Base-by-base conservation (phyloP, 2,113 vertebrate species). In the Apistogramma diplotaenia region DNA sequence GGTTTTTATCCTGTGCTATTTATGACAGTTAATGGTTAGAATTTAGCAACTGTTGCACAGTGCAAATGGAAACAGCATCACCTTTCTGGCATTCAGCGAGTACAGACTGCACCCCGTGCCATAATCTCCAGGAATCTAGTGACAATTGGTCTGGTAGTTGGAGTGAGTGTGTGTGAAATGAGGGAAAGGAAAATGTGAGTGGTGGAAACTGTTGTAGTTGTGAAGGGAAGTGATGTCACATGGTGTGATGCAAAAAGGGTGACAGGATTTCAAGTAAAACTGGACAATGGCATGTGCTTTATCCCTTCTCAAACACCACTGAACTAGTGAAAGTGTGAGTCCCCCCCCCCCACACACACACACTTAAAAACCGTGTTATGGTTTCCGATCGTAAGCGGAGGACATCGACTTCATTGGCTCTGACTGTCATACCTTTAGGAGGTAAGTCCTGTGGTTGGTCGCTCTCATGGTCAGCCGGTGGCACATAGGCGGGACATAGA, bases 341-440 rank as follows among this genome's bases (percentile, higher is more conserved):
- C 11, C n/a, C 54, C n/a, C 31, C 5, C n/a, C n/a, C n/a, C n/a
- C n/a, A n/a, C n/a, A n/a, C 9, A 11, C 51, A n/a, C n/a, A n/a
- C 62, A 55, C 15, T 29, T 53, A n/a, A 71, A 81, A 88, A 76
- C 37, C 35, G 49, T 31, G 19, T 18, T 1, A 2, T 37, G 59
- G 61, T n/a, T 58, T 77, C 62, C 23, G 21, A 40, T 35, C 57
- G 31, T 37, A 62, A 75, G 65, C 57, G 75, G 40, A 78, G 79
- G 72, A 82, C 27, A 37, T 79, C 90, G 84, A 76, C 81, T 81
- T 71, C 54, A 78, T 80, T 9, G 33, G 49, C 27, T 87, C 74
- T 46, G 85, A 43, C 43, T 33, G 29, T 82, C 94, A 85, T 97
- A 99, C 98, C 98, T 99, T 98, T 97, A 80, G 96, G 88, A 10